These are phyloP conservation scores for Fregata magnificens DNA, from an alignment of 2,113 vertebrate species.

Conservation along the genomic window DNA sequence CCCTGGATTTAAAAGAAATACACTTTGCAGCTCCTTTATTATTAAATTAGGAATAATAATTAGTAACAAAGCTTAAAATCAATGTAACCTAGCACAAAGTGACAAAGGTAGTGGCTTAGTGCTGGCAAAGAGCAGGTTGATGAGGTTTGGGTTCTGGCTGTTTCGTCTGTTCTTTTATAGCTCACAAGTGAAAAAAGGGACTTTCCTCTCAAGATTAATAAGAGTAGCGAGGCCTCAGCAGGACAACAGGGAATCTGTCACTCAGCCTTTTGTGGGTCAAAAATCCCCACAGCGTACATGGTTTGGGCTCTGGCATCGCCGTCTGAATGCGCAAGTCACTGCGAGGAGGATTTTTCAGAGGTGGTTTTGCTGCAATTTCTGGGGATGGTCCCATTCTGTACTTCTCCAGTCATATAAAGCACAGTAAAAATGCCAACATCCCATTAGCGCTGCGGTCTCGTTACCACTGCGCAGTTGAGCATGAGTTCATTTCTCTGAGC, in stretches of 20 bases:
- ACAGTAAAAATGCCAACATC: not conserved
- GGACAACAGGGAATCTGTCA: not conserved
- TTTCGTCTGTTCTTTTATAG: not conserved
- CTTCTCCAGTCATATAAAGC: not conserved
- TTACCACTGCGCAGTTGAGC: not conserved
- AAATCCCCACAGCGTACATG: rapidly evolving
- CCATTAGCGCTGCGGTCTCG: not conserved
- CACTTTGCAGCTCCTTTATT: not conserved
- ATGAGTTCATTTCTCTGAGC: not conserved
- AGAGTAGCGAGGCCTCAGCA: not conserved
- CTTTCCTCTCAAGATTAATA: not conserved
- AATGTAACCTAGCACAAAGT: not conserved
- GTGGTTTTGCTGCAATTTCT: not conserved
- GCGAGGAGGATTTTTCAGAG: not conserved
- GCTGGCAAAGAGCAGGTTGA: not conserved
- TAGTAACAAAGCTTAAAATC: not conserved
- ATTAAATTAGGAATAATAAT: not conserved
- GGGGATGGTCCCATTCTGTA: not conserved
- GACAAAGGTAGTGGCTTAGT: not conserved
- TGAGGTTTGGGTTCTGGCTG: not conserved
- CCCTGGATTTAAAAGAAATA: not conserved
- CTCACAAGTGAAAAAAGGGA: not conserved
- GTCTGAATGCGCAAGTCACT: not conserved
- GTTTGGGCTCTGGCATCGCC: not conserved
- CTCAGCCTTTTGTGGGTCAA: not conserved